A percentile compares a stretch with the other conserved stretches of the same genome.
phyloP scores from a whole-genome alignment of 1,140 invertebrate species.

The Caenorhabditis brenneri region DNA sequence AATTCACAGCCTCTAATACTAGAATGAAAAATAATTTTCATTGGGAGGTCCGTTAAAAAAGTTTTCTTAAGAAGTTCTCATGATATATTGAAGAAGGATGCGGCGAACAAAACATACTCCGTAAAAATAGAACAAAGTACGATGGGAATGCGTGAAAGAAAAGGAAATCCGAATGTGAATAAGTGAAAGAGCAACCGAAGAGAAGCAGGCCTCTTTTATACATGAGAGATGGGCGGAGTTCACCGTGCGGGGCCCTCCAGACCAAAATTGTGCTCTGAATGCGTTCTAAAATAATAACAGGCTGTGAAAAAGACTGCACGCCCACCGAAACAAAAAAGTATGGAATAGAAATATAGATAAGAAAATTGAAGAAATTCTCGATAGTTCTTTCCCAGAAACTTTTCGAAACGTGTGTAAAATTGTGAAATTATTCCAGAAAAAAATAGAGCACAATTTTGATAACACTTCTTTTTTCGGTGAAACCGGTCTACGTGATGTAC shows the following conservation, averaged over 20 bases:
- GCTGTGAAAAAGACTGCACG: background rate
- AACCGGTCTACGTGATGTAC: conserved; percentile 23
- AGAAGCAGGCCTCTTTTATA: background rate
- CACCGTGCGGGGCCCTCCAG: background rate
- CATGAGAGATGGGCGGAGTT: background rate
- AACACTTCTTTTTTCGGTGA: background rate
- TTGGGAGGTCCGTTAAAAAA: too few species aligned
- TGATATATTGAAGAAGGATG: too few species aligned
- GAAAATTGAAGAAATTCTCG: background rate
- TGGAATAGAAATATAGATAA: background rate
- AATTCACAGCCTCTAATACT: too few species aligned
- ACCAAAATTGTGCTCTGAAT: background rate
- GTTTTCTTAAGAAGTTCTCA: too few species aligned
- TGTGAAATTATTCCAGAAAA: conserved; percentile 9
- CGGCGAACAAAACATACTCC: background rate
- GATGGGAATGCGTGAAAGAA: background rate
- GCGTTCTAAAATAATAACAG: background rate
- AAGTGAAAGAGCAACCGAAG: conserved; percentile 23
- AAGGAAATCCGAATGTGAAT: conserved; percentile 15
- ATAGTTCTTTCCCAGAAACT: background rate
- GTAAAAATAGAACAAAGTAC: background rate
- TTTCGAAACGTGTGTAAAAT: background rate
- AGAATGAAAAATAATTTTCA: too few species aligned
- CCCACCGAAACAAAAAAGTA: background rate
- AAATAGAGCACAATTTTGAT: background rate